A percentile compares a stretch with the other conserved stretches of the same genome.
These are phyloP conservation scores for Agriotes lineatus DNA, from an alignment of 2,888 invertebrate species.

Conservation along the genomic window DNA sequence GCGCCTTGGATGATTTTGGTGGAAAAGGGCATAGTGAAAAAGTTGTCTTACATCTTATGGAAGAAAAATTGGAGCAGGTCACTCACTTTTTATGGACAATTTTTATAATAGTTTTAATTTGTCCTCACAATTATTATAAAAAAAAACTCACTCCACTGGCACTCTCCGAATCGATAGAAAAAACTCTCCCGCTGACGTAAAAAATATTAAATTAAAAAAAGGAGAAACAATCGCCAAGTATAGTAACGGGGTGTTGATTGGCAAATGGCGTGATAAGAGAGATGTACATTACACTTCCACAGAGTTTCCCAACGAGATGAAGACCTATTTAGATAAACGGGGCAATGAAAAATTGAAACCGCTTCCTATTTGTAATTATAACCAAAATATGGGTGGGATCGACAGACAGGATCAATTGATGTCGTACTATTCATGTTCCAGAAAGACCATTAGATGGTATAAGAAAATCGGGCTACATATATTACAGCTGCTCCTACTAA, in stretches of 20 bases:
- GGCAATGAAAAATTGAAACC: constrained; percentile 15
- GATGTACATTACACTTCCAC: constrained; percentile 8
- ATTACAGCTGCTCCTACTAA: constrained; percentile 24
- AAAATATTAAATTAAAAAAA: constrained; percentile 31
- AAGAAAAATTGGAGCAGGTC: constrained; percentile 41
- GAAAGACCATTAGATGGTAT: constrained; percentile 34
- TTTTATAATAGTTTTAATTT: constrained; percentile 28
- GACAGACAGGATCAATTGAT: constrained; percentile 16
- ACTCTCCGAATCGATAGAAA: not conserved
- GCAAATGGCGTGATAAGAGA: not conserved
- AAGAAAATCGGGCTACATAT: constrained; percentile 38
- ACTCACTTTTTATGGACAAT: constrained; percentile 50
- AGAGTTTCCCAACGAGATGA: constrained; percentile 1
- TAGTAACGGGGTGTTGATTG: not conserved
- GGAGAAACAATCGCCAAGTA: constrained; percentile 23
- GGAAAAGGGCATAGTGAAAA: constrained; percentile 51
- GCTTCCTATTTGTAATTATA: constrained; percentile 29
- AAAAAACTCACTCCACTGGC: constrained; percentile 4
- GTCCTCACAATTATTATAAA: not conserved
- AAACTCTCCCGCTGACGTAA: constrained; percentile 21
- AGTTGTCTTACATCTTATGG: constrained; percentile 47
- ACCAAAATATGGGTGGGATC: not conserved
- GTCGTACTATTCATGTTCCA: constrained; percentile 25
- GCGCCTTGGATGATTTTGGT: constrained; percentile 43
- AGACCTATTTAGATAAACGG: constrained; percentile 2